Evolutionary conservation across 2,797 vertebrate species (phyloP).

Genomic region (Staurois parvus): DNA sequence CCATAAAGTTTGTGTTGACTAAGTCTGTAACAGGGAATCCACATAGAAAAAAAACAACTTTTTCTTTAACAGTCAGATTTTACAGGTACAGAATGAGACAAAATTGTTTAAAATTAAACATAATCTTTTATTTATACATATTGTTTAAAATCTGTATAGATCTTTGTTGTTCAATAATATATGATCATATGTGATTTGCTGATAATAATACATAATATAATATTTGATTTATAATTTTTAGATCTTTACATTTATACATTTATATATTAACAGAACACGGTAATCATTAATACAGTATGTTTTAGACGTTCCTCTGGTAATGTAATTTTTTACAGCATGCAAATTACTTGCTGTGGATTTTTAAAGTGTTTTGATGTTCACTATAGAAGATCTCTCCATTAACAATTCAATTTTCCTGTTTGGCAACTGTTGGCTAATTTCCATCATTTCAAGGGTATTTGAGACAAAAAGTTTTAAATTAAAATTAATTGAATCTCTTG

Average conservation of each 20-base stretch:
- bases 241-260: background rate
- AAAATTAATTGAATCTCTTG: constrained; percentile 42
- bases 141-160: too few species aligned
- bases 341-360: background rate
- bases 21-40: too few species aligned
- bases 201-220: too few species aligned
- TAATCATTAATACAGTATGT: background rate
- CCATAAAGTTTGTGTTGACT: too few species aligned
- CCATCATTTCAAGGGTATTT: constrained; percentile 49
- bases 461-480: constrained; percentile 46
- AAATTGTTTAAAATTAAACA: too few species aligned
- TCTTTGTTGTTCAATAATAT: too few species aligned
- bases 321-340: background rate
- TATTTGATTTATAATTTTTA: background rate
- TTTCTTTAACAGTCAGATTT: too few species aligned
- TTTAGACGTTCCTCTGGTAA: background rate
- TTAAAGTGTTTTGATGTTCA: constrained; percentile 17
- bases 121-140: too few species aligned
- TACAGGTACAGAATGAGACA: too few species aligned
- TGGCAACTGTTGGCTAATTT: constrained; percentile 20
- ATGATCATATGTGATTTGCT: too few species aligned
- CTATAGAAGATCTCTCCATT: constrained; percentile 8
- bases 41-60: too few species aligned
- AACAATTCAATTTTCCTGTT: constrained; percentile 37
- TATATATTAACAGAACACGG: background rate